Evolutionary conservation across 2,888 invertebrate species (phyloP).

Genomic region (Phalangium opilio): DNA sequence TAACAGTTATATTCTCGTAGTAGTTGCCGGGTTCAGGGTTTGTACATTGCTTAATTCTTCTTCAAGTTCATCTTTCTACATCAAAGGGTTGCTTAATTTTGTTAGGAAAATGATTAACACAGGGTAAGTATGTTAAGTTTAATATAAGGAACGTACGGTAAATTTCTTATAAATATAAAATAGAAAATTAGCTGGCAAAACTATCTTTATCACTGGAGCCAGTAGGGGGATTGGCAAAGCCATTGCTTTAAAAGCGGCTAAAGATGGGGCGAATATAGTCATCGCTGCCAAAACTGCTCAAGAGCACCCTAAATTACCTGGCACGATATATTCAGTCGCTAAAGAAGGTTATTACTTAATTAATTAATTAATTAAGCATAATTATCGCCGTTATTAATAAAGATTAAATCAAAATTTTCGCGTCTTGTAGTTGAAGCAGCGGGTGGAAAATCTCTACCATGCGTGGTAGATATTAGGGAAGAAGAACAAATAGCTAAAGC

Average conservation of each 20-base stretch:
- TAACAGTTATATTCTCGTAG: no score
- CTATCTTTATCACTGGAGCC: slow-evolving; percentile 87
- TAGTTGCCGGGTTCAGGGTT: no score
- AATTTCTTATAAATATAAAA: no score
- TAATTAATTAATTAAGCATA: not conserved
- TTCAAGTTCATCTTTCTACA: no score
- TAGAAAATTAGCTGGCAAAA: slow-evolving; percentile 63
- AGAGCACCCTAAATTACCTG: slow-evolving; percentile 76
- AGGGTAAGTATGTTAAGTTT: no score
- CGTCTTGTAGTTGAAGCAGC: slow-evolving; percentile 55
- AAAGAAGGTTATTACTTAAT: slow-evolving; percentile 51
- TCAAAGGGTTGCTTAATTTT: no score
- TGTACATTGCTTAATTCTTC: no score
- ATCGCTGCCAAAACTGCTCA: slow-evolving; percentile 82
- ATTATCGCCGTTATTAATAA: not conserved
- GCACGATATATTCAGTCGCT: slow-evolving; percentile 79
- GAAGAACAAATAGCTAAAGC: slow-evolving; percentile 57
- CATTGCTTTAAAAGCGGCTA: slow-evolving; percentile 80
- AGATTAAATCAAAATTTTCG: slow-evolving; percentile 7
- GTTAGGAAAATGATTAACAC: no score
- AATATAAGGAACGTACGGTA: no score
- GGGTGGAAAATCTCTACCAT: slow-evolving; percentile 72
- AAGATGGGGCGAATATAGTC: slow-evolving; percentile 80
- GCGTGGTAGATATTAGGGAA: slow-evolving; percentile 71
- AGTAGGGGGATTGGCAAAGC: slow-evolving; percentile 92